Evolutionary conservation across 2,888 invertebrate genomes (phyloP), one percentile per base, ranked within the genome.

Genomic region (Scaptodrosophila latifasciaeformis): DNA sequence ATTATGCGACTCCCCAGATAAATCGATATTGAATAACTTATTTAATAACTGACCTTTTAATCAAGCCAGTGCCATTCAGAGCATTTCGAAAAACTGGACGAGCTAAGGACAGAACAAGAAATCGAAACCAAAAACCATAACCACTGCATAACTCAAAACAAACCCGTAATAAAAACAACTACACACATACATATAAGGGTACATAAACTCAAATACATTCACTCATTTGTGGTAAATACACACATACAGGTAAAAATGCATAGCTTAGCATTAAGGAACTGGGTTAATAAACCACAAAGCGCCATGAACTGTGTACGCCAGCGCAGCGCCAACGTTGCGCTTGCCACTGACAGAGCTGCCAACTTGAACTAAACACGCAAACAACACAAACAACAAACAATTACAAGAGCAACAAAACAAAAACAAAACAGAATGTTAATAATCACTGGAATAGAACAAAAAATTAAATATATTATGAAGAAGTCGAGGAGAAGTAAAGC

Each of bases 271-370:
- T 54, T 54, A 50, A 54, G 48, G 40, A 65, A 69, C 55, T 80
- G 55, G 77, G 80, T 67, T 77, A 70, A 75, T 75, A 70, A 79
- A 67, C 80, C 67, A 46, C 58, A 57, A 59, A 65, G 50, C 54
- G 46, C 53, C 66, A 50, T 67, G 57, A 70, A 67, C 60, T 63
- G 48, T n/a, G n/a, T 10, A 19, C 49, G 49, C 44, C 59, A 15
- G 39, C 46, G 4, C 40, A 19, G 40, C 4, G 15, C 10, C 19
- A 42, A 37, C 21, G 24, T n/a, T 34, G 13, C 6, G 34, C 12
- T 34, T 13, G 34, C 34, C 34, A 34, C 13, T 15, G 6, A 2
- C 34, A 34, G 13, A 10, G 10, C 34, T 34, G 19, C 18, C 24
- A 50, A 40, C 24, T 49, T 19, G 45, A 48, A 37, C 31, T 46